Evolutionary conservation across 1,140 invertebrate species (phyloP).

Genomic region (Radopholus similis): DNA sequence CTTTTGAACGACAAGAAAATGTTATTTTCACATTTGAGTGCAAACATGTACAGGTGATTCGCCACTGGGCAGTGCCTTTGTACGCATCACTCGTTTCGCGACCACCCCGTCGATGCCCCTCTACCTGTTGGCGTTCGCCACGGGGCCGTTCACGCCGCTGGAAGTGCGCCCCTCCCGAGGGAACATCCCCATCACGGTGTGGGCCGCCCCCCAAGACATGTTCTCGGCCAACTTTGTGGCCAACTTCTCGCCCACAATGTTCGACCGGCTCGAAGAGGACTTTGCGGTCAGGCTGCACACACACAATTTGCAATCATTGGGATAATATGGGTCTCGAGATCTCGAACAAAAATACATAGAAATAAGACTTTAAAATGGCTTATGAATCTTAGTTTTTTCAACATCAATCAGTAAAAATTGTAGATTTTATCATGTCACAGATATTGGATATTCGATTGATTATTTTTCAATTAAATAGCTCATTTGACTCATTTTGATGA

Average conservation of each 20-base stretch:
- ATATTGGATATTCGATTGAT: too few relatives aligned
- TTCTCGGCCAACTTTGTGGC: slow-evolving; percentile 42
- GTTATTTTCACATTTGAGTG: too few relatives aligned
- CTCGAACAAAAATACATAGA: background rate
- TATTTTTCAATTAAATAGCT: slow-evolving; percentile 10
- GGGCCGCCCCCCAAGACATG: slow-evolving; percentile 41
- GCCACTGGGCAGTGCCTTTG: background rate
- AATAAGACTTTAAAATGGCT: background rate
- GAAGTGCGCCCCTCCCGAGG: slow-evolving; percentile 44
- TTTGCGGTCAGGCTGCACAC: slow-evolving; percentile 24
- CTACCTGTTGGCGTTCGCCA: slow-evolving; percentile 63
- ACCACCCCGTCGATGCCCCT: slow-evolving; percentile 63
- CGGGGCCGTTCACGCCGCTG: slow-evolving; percentile 39
- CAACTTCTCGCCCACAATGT: slow-evolving; percentile 55
- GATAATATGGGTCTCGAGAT: background rate
- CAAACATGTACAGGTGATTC: background rate
- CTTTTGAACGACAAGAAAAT: too few relatives aligned
- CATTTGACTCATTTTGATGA: too few relatives aligned
- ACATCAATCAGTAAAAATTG: too few relatives aligned
- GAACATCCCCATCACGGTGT: slow-evolving; percentile 54
- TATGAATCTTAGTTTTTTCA: too few relatives aligned
- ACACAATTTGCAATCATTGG: background rate
- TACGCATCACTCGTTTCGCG: slow-evolving; percentile 52
- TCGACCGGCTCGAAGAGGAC: slow-evolving; percentile 53
- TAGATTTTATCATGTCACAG: too few relatives aligned